Evolutionary conservation across 2,797 vertebrate genomes (phyloP), one percentile per base, ranked within the genome.

Genomic region (Amblyopsis hoosieri): DNA sequence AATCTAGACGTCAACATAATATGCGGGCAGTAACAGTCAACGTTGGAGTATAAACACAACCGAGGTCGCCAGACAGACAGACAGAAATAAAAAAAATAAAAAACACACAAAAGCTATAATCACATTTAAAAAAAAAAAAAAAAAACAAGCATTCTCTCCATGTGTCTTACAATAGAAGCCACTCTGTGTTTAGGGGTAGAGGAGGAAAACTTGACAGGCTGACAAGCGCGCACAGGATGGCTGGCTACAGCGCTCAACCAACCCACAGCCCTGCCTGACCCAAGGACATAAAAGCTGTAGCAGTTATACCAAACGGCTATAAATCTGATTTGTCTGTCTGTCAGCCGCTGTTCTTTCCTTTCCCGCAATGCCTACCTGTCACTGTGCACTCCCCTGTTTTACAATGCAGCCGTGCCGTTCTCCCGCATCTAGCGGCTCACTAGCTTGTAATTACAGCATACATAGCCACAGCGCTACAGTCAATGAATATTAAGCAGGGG

Each of bases 141-240:
- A 82, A 87, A 80, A 88, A 85, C 83, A 85, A 84, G 68, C 76
- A 79, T 84, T 75, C 72, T 81, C 62, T 75, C 53, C 55, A 65
- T 23, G 74, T 33, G 73, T 55, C 77, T 83, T 57, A 80, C 80
- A 84, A 83, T 76, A 82, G 82, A 77, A 75, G 67, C 66, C 69
- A 66, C 76, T 79, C 56, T 79, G 57, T 72, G 80, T 85, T 85
- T 81, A 76, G 76, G 77, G 71, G 47, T 64, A 51, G 51, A 71
- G 68, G 77, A 69, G 68, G 74, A 71, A 68, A 68, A 70, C 61
- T 54, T 54, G 66, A 69, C 70, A 62, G 72, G 65, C 60, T 57
- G 60, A 48, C 60, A 17, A 56, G 62, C 74, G 59, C 67, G 60
- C 70, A 71, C 65, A 62, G 23, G 17, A 57, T 11, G 14, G 67